Evolutionary conservation across 2,888 invertebrate genomes (phyloP).

Genomic region (Tenthredo scrophulariae): DNA sequence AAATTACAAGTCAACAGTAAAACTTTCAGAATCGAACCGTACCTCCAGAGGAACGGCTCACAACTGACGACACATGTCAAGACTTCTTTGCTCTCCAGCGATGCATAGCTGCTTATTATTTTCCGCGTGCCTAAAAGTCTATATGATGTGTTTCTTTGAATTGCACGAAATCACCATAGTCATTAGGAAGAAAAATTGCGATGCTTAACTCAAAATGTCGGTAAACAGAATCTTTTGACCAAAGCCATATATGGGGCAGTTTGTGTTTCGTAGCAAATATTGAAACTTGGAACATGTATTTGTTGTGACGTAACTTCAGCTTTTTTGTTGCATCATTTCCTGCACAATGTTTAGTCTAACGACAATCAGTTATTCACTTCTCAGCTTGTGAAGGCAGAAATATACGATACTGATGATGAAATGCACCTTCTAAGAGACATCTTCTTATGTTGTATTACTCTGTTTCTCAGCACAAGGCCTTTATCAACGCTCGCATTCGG

Average conservation of each 20-base stretch:
- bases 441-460: neutral
- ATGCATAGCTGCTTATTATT: neutral
- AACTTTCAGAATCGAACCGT: neutral
- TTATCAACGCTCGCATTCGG: no score
- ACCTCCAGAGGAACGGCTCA: neutral
- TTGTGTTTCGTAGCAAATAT: neutral
- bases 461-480: neutral
- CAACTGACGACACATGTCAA: conserved; percentile 6
- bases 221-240: neutral
- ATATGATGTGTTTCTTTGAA: neutral
- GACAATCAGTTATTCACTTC: neutral
- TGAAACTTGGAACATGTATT: neutral
- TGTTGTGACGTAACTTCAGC: neutral
- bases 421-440: neutral
- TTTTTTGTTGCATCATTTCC: neutral
- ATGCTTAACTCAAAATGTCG: neutral
- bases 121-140: neutral
- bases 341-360: neutral
- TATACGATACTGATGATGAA: neutral
- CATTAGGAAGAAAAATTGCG: no score
- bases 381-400: neutral
- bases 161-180: neutral
- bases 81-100: neutral
- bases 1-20: neutral
- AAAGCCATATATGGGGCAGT: neutral